Evolutionary conservation across 1,140 invertebrate genomes (phyloP), one percentile per base, ranked within the genome.

Genomic region (Drosophila neocordata): DNA sequence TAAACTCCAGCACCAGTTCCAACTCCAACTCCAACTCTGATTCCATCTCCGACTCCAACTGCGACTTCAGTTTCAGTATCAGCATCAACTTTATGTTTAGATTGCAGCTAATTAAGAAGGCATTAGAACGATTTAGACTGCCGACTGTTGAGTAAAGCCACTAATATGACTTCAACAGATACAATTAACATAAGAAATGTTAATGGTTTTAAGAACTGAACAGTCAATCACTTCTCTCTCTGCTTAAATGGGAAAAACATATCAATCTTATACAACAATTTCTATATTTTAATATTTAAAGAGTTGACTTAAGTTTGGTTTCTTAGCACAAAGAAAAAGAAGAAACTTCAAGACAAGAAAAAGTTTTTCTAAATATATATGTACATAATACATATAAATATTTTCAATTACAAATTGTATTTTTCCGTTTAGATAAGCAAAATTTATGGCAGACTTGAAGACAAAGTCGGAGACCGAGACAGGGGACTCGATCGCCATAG

Each of bases 371-470:
- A 24, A 24, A 24, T 24, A 24, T 24, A 4, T 24, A 53, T 53
- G 6, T 24, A 7, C 11, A 24, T 8, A 51, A 52, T 1, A 24
- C 18, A 24, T 22, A 73, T 52, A 85, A 85, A 85, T 85, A 85
- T 87, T 87, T 85, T 85, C 82, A 85, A 85, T 85, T 85, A 85
- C 82, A 85, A 85, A 85, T 85, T 85, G 82, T 85, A 85, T 87
- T 85, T 85, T 85, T 85, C 82, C 82, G 82, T 87, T 85, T 76
- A 85, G 82, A 85, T 85, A 85, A 85, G 82, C 82, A 82, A 73
- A 85, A 85, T 85, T 85, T 87, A 85, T 85, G 82, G 82, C 82
- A 85, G 82, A 41, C 61, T 48, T 44, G 38, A 22, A 11, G 22
- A 58, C 51, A 8, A 2, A 48, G 41, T 18, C 41, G 27, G 7